A percentile compares a stretch with the other conserved stretches of the same genome.
These are phyloP conservation scores for Clostera curtula DNA, from an alignment of 2,888 invertebrate genomes.

Conservation along the genomic window DNA sequence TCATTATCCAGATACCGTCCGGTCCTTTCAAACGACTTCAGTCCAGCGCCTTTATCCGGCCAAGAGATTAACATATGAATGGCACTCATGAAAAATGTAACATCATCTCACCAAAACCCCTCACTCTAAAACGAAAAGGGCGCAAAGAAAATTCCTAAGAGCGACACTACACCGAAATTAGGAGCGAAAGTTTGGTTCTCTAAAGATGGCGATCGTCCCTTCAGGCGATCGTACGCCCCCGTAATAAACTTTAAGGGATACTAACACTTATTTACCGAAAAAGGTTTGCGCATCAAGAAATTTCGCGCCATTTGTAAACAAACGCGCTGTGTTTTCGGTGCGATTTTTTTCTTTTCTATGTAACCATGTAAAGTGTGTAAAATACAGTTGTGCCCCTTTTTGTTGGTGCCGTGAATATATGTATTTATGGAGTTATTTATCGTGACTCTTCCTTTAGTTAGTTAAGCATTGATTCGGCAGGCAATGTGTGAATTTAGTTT, in stretches of 20 bases:
- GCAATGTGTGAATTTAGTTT: too few relatives aligned
- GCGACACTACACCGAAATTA: conserved; percentile 11
- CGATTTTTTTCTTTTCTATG: conserved; percentile 16
- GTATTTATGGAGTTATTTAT: neutral
- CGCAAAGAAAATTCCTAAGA: conserved; percentile 8
- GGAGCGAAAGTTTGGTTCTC: conserved; percentile 11
- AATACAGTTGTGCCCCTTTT: conserved; percentile 22
- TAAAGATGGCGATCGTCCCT: conserved; percentile 11
- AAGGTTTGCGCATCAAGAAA: conserved; percentile 41
- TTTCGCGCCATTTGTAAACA: conserved; percentile 45
- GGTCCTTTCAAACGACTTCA: too few relatives aligned
- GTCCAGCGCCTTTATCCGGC: too few relatives aligned
- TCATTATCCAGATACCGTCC: too few relatives aligned
- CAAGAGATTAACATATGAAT: too few relatives aligned
- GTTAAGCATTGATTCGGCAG: too few relatives aligned
- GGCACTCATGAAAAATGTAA: too few relatives aligned
- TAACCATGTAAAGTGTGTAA: conserved; percentile 24
- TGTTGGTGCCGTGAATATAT: too few relatives aligned
- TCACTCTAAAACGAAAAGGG: conserved; percentile 2
- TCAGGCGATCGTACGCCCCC: conserved; percentile 13
- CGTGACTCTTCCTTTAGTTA: too few relatives aligned
- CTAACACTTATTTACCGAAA: conserved; percentile 30
- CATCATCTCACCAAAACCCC: too few relatives aligned
- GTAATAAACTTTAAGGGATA: conserved; percentile 28
- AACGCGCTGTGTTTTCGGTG: conserved; percentile 19